phyloP scores from a whole-genome alignment of 2,888 invertebrate genomes.

The Epirrita christyi region DNA sequence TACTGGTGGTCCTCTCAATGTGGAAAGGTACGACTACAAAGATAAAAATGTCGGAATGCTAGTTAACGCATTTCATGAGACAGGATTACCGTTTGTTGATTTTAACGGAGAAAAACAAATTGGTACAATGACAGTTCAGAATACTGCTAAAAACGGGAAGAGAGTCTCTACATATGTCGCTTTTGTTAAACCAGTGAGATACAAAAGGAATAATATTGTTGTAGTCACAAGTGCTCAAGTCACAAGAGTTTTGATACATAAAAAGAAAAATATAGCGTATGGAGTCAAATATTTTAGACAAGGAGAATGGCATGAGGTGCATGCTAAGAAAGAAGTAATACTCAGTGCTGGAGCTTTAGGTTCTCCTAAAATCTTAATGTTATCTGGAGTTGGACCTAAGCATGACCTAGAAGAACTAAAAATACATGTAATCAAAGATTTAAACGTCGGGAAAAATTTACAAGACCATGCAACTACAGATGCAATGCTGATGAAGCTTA shows the following conservation, averaged over 20 bases:
- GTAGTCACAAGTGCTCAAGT: constrained; percentile 81
- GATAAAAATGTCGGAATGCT: constrained; percentile 83
- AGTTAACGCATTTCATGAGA: constrained; percentile 84
- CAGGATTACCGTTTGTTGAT: constrained; percentile 84
- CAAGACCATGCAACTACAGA: constrained; percentile 87
- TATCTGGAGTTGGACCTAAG: constrained; percentile 86
- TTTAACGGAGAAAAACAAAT: constrained; percentile 83
- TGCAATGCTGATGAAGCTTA: constrained; percentile 80
- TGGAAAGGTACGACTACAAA: constrained; percentile 85
- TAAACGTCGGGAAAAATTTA: constrained; percentile 89
- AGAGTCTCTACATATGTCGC: constrained; percentile 86
- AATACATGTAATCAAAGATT: constrained; percentile 83
- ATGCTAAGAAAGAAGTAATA: constrained; percentile 85
- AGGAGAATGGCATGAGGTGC: constrained; percentile 45
- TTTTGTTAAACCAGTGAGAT: constrained; percentile 86
- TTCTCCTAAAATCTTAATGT: constrained; percentile 86
- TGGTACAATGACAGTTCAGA: constrained; percentile 86
- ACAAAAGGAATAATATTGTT: constrained; percentile 73
- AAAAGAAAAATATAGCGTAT: constrained; percentile 50
- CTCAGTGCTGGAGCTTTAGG: constrained; percentile 85
- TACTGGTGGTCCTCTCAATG: constrained; percentile 83
- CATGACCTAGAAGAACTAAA: constrained; percentile 70
- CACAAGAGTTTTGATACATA: constrained; percentile 82
- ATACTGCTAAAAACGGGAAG: constrained; percentile 83
- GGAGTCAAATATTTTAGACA: constrained; percentile 60